A percentile compares a stretch with the other conserved stretches of the same genome.
Conservation (phyloP, 2,888 invertebrate genomes). For the Carpatolechia fugitivella region DNA sequence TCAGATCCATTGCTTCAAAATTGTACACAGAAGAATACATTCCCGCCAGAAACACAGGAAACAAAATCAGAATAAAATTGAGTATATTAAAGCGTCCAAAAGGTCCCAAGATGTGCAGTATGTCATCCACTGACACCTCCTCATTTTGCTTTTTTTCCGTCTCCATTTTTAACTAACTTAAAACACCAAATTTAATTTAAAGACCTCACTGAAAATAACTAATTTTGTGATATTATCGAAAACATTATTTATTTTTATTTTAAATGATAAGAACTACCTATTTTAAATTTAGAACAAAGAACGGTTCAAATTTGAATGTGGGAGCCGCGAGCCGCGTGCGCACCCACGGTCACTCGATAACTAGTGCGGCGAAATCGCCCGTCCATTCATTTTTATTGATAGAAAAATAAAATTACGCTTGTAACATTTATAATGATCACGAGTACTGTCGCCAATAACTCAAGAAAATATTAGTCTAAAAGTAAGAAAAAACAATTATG, state of each 20-base stretch:
- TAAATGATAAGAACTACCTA: neutral
- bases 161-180: constrained; percentile 49
- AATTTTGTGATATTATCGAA: neutral
- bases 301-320: constrained; percentile 31
- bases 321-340: constrained; percentile 40
- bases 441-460: too few species aligned
- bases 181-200: neutral
- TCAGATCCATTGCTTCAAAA: constrained; percentile 69
- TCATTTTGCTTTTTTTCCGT: constrained; percentile 54
- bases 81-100: constrained; percentile 64
- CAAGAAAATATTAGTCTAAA: neutral
- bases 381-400: constrained; percentile 56
- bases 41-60: constrained; percentile 65
- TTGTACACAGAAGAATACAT: constrained; percentile 72
- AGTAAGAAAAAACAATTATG: too few species aligned
- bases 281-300: constrained; percentile 15
- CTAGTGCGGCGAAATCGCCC: constrained; percentile 45
- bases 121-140: constrained; percentile 69
- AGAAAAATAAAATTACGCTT: constrained; percentile 29
- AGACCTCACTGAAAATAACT: neutral
- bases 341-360: constrained; percentile 40
- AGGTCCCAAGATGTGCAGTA: constrained; percentile 60
- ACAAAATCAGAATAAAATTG: constrained; percentile 58
- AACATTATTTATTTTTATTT: neutral
- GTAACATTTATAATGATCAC: neutral